Percentiles rank a stretch among this genome's conserved stretches.
phyloP scores from a whole-genome alignment of 2,888 invertebrate genomes.

The Spodoptera littoralis region DNA sequence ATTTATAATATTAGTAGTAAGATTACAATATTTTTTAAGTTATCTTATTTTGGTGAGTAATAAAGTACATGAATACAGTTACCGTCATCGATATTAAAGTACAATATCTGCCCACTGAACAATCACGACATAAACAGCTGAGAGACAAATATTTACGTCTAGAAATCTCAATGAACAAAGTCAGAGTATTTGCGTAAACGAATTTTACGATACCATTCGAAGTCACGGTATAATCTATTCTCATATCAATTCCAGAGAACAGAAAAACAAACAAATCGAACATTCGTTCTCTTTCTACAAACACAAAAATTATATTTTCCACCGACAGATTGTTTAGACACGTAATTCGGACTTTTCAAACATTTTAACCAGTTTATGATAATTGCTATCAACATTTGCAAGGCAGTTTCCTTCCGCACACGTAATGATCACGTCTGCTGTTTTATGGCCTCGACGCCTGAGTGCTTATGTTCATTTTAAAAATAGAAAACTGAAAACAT shows the following conservation, averaged over 20 bases:
- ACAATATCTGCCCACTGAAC: no score
- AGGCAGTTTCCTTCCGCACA: slow-evolving; percentile 39
- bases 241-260: slow-evolving; percentile 8
- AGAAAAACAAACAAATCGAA: slow-evolving; percentile 14
- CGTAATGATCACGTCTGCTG: slow-evolving; percentile 18
- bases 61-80: no score
- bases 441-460: slow-evolving; percentile 16
- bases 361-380: slow-evolving; percentile 32
- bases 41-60: no score
- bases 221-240: slow-evolving; percentile 1
- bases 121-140: no score
- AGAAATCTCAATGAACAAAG: slow-evolving; percentile 13
- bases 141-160: not conserved
- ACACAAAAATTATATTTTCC: slow-evolving; percentile 5
- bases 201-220: slow-evolving; percentile 4
- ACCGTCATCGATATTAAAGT: no score
- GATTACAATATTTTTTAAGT: no score
- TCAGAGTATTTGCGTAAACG: not conserved
- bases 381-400: slow-evolving; percentile 18
- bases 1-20: no score
- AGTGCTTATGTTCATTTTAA: slow-evolving; percentile 12
- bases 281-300: slow-evolving; percentile 8
- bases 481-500: not conserved
- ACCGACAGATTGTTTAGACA: slow-evolving; percentile 28
- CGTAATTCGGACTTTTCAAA: slow-evolving; percentile 32